Base-by-base conservation (phyloP, 2,888 invertebrate genomes). In the Magallana nippona region DNA sequence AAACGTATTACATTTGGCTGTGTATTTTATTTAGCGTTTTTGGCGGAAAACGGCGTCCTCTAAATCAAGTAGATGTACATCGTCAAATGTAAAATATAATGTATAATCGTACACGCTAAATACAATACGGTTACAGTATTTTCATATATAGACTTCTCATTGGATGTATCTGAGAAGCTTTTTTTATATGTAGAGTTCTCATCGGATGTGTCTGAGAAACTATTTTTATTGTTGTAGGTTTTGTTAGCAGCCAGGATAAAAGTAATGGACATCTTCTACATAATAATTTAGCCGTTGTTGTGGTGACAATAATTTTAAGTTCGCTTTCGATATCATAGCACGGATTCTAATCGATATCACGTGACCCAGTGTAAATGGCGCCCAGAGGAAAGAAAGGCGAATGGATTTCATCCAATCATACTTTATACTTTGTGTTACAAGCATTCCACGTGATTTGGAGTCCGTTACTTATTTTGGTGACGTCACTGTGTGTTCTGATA, bases 341-440 rank as follows among this genome's bases (percentile, higher is more conserved):
- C 13, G 71, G 22, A 32, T 1, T 71, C n/a, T 71, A 27, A 22
- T 71, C n/a, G n/a, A n/a, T n/a, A n/a, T n/a, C 27, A 13, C 71
- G 27, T 71, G 71, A 71, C 27, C 27, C 11, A 71, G 71, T 71
- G 71, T 32, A 71, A 71, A 71, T 71, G 71, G 71, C 71, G 71
- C 71, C 71, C 71, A 32, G 32, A 27, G 22, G 71, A 71, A 71
- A 19, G 71, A 71, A 32, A 71, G 71, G 22, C 32, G 71, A 71
- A 71, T 71, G 27, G 71, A 27, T 22, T 71, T 32, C 32, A 71
- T 27, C 15, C 71, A 71, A 27, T 22, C 27, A 71, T 60, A 27
- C 71, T 71, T 71, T 71, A 60, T 27, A 32, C 27, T 11, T 71
- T 71, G 27, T 71, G 32, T 71, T 71, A 32, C 71, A 32, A 32